These are phyloP conservation scores for Gasterosteus aculeatus DNA, from an alignment of 2,113 vertebrate genomes.

Conservation along the genomic window DNA sequence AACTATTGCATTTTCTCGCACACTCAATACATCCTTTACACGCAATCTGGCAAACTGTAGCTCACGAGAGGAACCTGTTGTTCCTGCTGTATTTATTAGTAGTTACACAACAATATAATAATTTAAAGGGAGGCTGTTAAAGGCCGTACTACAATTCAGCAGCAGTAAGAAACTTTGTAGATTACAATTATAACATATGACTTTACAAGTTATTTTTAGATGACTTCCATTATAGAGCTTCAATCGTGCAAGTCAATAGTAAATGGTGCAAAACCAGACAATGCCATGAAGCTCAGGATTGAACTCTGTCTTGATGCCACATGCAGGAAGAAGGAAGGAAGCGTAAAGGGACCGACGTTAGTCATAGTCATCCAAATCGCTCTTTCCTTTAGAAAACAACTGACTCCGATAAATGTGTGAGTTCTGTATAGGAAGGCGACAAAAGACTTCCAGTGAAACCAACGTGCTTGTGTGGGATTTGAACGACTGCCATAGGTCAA, in stretches of 20 bases:
- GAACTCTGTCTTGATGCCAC: constrained; percentile 25
- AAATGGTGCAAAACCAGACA: constrained; percentile 48
- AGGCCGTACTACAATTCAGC: not conserved
- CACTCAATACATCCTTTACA: not conserved
- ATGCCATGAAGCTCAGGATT: constrained; percentile 24
- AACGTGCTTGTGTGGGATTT: constrained; percentile 20
- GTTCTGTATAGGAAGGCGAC: not conserved
- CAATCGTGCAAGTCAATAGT: constrained; percentile 24
- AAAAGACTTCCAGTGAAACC: not conserved
- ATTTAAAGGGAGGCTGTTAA: not conserved
- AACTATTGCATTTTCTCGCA: not conserved
- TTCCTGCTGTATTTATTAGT: not conserved
- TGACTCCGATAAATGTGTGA: constrained; percentile 4
- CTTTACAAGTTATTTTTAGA: constrained; percentile 21
- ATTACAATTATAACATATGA: constrained; percentile 11
- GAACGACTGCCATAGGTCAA: constrained; percentile 19
- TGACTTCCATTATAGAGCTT: constrained; percentile 26
- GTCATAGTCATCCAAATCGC: constrained; percentile 3
- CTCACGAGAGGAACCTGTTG: not conserved
- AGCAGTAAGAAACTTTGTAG: constrained; percentile 9
- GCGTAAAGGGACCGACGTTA: constrained; percentile 2
- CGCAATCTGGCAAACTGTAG: not conserved
- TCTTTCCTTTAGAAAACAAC: constrained; percentile 7
- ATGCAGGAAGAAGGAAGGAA: not conserved
- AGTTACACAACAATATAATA: not conserved